Percentiles rank a stretch among this genome's conserved stretches.
These are phyloP conservation scores for Stichodactyla helianthus DNA, from an alignment of 64 coral and sea anemone species.

Conservation along the genomic window DNA sequence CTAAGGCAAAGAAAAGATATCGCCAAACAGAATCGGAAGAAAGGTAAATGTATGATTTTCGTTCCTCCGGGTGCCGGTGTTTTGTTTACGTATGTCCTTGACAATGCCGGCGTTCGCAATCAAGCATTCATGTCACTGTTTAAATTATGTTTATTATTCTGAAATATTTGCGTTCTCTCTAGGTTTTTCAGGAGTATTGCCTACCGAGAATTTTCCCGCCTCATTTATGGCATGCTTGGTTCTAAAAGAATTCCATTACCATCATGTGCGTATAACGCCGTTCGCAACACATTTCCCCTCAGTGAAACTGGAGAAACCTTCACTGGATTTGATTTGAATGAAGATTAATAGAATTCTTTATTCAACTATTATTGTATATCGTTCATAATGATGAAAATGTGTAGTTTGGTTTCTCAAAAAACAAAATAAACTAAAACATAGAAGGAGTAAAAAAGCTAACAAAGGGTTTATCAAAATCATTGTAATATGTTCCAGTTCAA, in stretches of 20 bases:
- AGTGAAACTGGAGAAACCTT: background rate
- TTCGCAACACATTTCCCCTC: background rate
- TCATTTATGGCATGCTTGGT: constrained; percentile 31
- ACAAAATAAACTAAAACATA: background rate
- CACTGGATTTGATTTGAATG: constrained; percentile 4
- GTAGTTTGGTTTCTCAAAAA: background rate
- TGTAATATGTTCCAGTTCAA: background rate
- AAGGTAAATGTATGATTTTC: constrained; percentile 28
- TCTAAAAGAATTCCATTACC: constrained; percentile 35
- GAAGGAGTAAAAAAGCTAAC: no score
- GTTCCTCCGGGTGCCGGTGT: background rate
- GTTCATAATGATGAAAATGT: background rate
- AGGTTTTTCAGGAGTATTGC: background rate
- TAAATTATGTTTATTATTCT: no score
- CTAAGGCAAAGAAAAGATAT: constrained; percentile 27
- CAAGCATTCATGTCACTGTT: no score
- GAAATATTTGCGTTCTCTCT: background rate
- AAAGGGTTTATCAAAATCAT: background rate
- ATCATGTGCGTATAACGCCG: constrained; percentile 31
- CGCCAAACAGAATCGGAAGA: constrained; percentile 33
- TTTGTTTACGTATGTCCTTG: no score
- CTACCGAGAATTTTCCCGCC: constrained; percentile 30
- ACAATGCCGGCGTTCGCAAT: no score
- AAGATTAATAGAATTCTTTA: background rate
- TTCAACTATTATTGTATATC: background rate